These are phyloP conservation scores for Euura lappo DNA, from an alignment of 1,140 invertebrate genomes.

Conservation along the genomic window DNA sequence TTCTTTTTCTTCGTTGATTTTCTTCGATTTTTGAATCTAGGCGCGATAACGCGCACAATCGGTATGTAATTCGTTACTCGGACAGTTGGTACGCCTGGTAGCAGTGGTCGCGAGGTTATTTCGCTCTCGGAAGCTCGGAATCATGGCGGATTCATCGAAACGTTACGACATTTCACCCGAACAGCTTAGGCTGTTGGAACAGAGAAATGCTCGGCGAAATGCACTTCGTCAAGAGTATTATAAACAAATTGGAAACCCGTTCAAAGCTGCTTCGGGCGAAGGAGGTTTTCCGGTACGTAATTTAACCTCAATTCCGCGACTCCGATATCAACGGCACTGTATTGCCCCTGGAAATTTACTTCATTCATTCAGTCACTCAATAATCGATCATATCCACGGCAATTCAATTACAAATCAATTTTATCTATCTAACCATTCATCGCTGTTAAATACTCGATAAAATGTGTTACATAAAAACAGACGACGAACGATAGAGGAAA, in stretches of 20 bases:
- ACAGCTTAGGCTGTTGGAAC: slow-evolving; percentile 58
- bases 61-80: no score
- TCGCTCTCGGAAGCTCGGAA: not conserved
- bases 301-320: slow-evolving; percentile 14
- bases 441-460: no score
- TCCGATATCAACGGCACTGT: not conserved
- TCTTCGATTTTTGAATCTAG: no score
- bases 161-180: slow-evolving; percentile 34
- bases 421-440: no score
- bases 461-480: not conserved
- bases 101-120: not conserved
- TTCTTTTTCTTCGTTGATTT: no score
- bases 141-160: not conserved
- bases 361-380: not conserved
- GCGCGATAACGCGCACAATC: no score
- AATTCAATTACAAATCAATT: not conserved
- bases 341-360: no score
- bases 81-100: no score
- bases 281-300: slow-evolving; percentile 68
- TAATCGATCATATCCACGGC: not conserved
- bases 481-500: not conserved
- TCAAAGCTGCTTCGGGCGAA: slow-evolving; percentile 59
- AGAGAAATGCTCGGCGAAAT: slow-evolving; percentile 63
- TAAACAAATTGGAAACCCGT: slow-evolving; percentile 73
- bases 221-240: slow-evolving; percentile 70